Evolutionary conservation across 2,888 invertebrate genomes (phyloP).

Genomic region (Cotesia congregata): DNA sequence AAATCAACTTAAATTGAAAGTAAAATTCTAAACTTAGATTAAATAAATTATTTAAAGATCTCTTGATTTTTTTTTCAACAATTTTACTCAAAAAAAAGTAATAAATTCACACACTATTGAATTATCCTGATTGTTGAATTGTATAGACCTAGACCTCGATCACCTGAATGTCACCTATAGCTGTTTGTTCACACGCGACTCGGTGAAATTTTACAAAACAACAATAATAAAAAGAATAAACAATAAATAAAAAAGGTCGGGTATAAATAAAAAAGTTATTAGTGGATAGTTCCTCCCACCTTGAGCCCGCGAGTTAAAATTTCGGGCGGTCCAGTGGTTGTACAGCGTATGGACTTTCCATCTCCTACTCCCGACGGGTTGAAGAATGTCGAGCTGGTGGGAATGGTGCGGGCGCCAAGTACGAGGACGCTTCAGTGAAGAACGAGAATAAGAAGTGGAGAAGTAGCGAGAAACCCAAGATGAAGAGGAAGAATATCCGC

Average conservation of each 20-base stretch:
- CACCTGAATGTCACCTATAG: too few species aligned
- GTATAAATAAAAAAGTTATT: constrained; percentile 10
- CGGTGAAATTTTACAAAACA: too few species aligned
- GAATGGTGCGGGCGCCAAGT: constrained; percentile 47
- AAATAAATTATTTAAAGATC: too few species aligned
- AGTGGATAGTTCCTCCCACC: constrained; percentile 13
- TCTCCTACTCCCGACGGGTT: neutral
- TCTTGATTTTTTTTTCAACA: too few species aligned
- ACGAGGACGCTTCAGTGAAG: constrained; percentile 43
- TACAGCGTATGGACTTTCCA: constrained; percentile 39
- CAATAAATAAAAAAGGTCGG: constrained; percentile 3
- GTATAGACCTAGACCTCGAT: too few species aligned
- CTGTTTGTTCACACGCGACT: too few species aligned
- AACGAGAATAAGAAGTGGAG: constrained; percentile 26
- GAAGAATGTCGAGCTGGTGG: constrained; percentile 32
- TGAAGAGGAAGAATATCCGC: constrained; percentile 42
- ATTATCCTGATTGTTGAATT: too few species aligned
- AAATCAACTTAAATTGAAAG: too few species aligned
- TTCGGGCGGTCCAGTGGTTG: constrained; percentile 59
- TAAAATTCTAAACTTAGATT: too few species aligned
- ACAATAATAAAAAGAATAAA: neutral
- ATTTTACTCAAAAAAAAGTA: too few species aligned
- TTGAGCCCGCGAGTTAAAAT: constrained; percentile 38
- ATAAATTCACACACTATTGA: too few species aligned
- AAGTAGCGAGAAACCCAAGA: constrained; percentile 12